Percentiles rank a stretch among this genome's conserved stretches.
phyloP scores from a whole-genome alignment of 2,113 vertebrate species.

The Glaucomys volans region DNA sequence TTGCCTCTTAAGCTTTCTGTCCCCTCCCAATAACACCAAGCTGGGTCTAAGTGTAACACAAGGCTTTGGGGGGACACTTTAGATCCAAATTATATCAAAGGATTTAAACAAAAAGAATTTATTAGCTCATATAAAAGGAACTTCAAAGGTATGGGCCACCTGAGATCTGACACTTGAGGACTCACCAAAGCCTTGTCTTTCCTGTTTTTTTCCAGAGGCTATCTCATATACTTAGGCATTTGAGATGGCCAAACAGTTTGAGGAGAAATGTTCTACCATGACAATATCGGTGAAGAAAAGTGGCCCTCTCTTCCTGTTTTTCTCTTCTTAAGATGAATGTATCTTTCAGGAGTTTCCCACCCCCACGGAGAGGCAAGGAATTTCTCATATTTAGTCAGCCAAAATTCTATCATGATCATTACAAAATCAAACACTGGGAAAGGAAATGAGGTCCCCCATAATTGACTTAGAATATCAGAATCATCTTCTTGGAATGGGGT shows the following conservation, averaged over 20 bases:
- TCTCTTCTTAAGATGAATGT: neutral
- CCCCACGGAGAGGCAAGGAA: neutral
- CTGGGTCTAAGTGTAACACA: neutral
- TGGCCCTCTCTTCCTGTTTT: neutral
- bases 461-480: neutral
- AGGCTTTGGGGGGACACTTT: neutral
- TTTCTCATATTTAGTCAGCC: neutral
- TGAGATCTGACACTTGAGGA: neutral
- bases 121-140: conserved; percentile 6
- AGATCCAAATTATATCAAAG: neutral
- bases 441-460: neutral
- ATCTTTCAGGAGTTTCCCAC: neutral
- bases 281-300: neutral
- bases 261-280: neutral
- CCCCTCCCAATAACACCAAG: no score
- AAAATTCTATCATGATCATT: neutral
- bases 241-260: neutral
- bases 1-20: no score
- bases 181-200: neutral
- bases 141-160: neutral
- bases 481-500: neutral
- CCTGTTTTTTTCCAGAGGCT: neutral
- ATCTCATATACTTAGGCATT: neutral
- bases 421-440: neutral
- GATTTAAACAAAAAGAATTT: neutral